Base-by-base conservation (phyloP, 1,140 invertebrate species). In the Drosophila lowei region DNA sequence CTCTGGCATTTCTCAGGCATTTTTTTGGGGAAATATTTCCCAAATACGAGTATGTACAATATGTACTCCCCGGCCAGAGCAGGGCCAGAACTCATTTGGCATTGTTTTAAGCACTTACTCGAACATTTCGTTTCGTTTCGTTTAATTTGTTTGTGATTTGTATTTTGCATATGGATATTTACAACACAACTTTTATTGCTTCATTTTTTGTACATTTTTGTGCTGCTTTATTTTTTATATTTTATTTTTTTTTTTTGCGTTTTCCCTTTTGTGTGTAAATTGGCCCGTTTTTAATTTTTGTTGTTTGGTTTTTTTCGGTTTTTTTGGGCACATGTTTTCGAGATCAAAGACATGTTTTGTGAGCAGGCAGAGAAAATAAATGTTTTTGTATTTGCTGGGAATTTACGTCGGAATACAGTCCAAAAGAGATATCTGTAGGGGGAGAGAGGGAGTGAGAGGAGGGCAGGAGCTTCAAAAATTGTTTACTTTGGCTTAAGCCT, bases 321-420 rank as follows among this genome's bases (percentile, higher is more conserved):
- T 30, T 65, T 56, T 50, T 48, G 52, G 38, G 34, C 52, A 56
- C 61, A 63, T 79, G 67, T 85, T 74, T 77, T 79, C 62, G 83
- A 88, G 83, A 88, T 88, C 83, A 88, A 88, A 88, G 83, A 88
- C 83, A 88, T 86, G 78, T 68, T 86, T 83, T 76, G 63, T 25
- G 70, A 67, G 65, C 43, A 68, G 50, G 58, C 61, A 58, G 50
- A 72, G 55, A 61, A 54, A 80, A 75, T 71, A 59, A 38, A 64
- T 72, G 52, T 53, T 25, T 53, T 25, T 25, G n/a, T 57, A 57
- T 68, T 65, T 61, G 63, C 61, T 72, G 83, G 74, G 78, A 86
- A 88, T 86, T 86, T 76, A 65, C 78, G 78, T 78, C 83, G 50
- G 75, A 83, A 75, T 71, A 75, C 62, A 53, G 64, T 41, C 44